Percentiles rank a stretch among this genome's conserved stretches.
Conservation (phyloP, 2,113 vertebrate species). For the Emydocephalus ijimae region DNA sequence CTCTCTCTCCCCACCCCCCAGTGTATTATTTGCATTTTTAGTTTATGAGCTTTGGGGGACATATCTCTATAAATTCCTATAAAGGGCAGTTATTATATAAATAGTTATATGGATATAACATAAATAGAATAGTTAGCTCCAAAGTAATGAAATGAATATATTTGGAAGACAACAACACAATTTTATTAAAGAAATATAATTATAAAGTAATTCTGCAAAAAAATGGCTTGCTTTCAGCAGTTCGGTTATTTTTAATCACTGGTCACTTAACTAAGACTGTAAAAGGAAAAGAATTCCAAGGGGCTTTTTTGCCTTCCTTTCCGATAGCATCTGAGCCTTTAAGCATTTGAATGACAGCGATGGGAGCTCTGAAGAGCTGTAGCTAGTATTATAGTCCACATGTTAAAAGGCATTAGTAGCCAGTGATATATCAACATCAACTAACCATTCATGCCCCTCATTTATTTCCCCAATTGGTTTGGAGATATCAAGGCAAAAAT, state of each 20-base stretch:
- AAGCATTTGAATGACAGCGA: not conserved
- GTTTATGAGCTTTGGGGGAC: not conserved
- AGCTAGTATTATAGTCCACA: conserved; percentile 28
- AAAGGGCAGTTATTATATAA: not conserved
- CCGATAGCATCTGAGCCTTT: conserved; percentile 20
- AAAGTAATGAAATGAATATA: conserved; percentile 36
- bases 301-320: not conserved
- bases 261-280: not conserved
- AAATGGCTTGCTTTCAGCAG: not conserved
- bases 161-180: conserved; percentile 26
- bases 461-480: conserved; percentile 28
- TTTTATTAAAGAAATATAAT: conserved; percentile 22
- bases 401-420: conserved; percentile 38
- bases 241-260: not conserved
- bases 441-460: not conserved
- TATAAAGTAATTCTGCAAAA: not conserved
- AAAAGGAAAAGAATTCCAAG: not conserved
- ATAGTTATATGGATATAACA: not conserved
- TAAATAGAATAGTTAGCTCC: not conserved
- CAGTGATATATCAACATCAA: conserved; percentile 40
- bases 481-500: not conserved
- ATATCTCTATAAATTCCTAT: not conserved
- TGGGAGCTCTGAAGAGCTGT: conserved; percentile 17
- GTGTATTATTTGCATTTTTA: not conserved
- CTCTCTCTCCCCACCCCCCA: not conserved